Percentiles rank a stretch among this genome's conserved stretches.
phyloP scores from a whole-genome alignment of 2,888 invertebrate species.

The Boloria euphrosyne region DNA sequence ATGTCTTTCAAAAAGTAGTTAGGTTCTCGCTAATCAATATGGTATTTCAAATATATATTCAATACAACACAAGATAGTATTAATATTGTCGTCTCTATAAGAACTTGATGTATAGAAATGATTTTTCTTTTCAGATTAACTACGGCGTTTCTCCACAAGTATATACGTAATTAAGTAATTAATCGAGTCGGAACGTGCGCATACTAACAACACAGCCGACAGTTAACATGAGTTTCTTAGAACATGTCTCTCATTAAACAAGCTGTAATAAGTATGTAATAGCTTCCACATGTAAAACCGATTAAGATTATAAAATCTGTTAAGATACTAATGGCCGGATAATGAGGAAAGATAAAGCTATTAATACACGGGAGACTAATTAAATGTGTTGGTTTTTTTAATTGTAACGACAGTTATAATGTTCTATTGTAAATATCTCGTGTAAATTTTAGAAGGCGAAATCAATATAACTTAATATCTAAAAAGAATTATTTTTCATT shows the following conservation, averaged over 20 bases:
- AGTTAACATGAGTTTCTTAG: conserved; percentile 39
- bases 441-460: not conserved
- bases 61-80: no score
- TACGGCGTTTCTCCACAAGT: conserved; percentile 28
- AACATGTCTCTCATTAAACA: conserved; percentile 34
- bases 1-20: no score
- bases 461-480: not conserved
- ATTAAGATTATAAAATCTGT: conserved; percentile 24
- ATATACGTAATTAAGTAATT: conserved; percentile 37
- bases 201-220: conserved; percentile 34
- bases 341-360: conserved; percentile 7
- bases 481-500: no score
- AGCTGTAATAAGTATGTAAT: conserved; percentile 29
- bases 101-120: conserved; percentile 13
- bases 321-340: conserved; percentile 14
- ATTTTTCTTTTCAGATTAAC: conserved; percentile 11
- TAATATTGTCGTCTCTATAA: not conserved
- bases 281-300: conserved; percentile 26
- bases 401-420: conserved; percentile 8
- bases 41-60: no score
- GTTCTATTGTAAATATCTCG: not conserved
- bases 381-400: not conserved
- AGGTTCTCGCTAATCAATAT: no score
- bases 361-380: conserved; percentile 2
- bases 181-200: conserved; percentile 39